Base-by-base conservation (phyloP, 2,888 invertebrate species). In the Serripes groenlandicus region DNA sequence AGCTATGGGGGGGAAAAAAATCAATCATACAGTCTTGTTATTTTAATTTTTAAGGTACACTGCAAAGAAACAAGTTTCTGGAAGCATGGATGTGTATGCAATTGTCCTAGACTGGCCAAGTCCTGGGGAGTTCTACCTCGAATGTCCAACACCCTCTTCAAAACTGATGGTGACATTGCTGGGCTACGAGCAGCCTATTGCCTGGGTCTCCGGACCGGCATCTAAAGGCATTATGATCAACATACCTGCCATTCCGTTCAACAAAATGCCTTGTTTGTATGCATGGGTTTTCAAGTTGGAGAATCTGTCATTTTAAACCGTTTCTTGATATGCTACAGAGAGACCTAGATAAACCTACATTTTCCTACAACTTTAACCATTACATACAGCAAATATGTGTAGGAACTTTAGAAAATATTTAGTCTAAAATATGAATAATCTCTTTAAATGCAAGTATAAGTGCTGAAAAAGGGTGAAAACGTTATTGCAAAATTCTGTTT, bases 101-200 rank as follows among this genome's bases (percentile, higher is more conserved):
- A 96, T 96, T 71, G 94, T 96, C 34, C 94, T 97, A 42, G 93
- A 96, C 1, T 97, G 97, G 97, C 97, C 97, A 0, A 92, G 94
- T 35, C 94, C 95, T 58, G 95, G 96, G 76, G 18, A 42, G n/a
- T 94, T 97, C n/a, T 88, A 94, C 32, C 93, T 96, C 18, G 95
- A 95, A 81, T 94, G 95, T 0, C 91, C 95, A 1, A 93, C 92
- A 5, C 78, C 90, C 3, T 84, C 93, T 30, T 77, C 88, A 0
- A 86, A 91, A 4, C 92, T 94, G 1, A 91, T 90, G 54, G 95
- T 96, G 30, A 89, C 88, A 9, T 85, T 97, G 85, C 92, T 96
- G 32, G 96, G 96, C 11, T 95, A 91, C 70, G 32, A 42, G 1
- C 71, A 77, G n/a, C 64, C 37, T 5, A 78, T 89, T 18, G 34